Conservation (phyloP, 2,888 invertebrate species). For the Caenorhabditis imperialis region DNA sequence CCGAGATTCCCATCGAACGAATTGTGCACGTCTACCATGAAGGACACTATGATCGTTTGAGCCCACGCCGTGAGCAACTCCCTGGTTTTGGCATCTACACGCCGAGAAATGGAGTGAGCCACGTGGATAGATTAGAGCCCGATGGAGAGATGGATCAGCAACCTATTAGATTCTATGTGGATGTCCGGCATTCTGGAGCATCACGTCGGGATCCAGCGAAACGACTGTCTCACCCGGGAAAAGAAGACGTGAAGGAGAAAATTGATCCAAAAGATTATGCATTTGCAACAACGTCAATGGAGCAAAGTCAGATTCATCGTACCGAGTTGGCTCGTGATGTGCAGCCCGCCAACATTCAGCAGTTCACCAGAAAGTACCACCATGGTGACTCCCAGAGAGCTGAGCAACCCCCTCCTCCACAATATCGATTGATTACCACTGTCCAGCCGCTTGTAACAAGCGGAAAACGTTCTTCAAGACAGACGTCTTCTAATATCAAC, state of each 20-base stretch:
- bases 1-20: constrained; percentile 53
- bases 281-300: constrained; percentile 8
- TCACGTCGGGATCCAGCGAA: constrained; percentile 37
- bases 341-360: constrained; percentile 46
- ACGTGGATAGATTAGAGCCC: constrained; percentile 49
- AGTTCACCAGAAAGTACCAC: constrained; percentile 41
- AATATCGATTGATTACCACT: constrained; percentile 41
- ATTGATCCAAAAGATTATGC: constrained; percentile 49
- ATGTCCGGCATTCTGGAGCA: constrained; percentile 61
- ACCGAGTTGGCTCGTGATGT: constrained; percentile 42
- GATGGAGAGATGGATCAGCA: constrained; percentile 57
- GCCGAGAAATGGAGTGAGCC: constrained; percentile 50
- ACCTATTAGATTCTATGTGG: constrained; percentile 68
- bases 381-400: constrained; percentile 27
- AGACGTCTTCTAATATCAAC: constrained; percentile 50
- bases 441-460: constrained; percentile 39
- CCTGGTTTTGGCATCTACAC: constrained; percentile 52
- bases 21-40: constrained; percentile 56
- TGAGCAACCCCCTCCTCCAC: constrained; percentile 19
- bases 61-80: constrained; percentile 27
- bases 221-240: constrained; percentile 55
- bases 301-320: constrained; percentile 22
- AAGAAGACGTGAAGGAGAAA: constrained; percentile 55
- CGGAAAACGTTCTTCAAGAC: constrained; percentile 12
- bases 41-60: constrained; percentile 56